These are phyloP conservation scores for Echinops telfairi DNA, from an alignment of 2,113 vertebrate species.

Conservation along the genomic window DNA sequence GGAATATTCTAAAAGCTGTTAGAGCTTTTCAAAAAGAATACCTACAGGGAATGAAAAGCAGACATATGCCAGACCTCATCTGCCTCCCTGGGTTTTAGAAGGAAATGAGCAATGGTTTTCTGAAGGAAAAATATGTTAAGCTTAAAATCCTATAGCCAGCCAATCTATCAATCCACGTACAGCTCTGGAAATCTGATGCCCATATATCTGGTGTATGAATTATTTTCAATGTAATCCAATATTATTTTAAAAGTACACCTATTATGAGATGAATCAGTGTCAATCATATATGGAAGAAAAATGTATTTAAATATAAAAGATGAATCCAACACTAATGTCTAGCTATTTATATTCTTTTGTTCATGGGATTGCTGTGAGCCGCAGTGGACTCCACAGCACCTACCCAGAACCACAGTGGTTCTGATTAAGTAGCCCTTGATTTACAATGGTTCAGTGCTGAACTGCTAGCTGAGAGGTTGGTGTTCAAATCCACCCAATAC, in stretches of 20 bases:
- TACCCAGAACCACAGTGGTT: neutral
- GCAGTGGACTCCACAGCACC: neutral
- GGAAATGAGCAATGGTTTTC: neutral
- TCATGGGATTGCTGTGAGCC: neutral
- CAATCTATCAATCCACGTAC: conserved; percentile 30
- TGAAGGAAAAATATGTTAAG: conserved; percentile 44
- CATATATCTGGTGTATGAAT: neutral
- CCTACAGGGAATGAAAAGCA: neutral
- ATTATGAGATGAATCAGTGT: neutral
- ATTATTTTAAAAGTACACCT: neutral
- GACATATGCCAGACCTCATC: neutral
- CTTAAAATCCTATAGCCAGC: neutral
- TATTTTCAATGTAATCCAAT: neutral
- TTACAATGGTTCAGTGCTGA: no score
- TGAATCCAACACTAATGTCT: no score
- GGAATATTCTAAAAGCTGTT: conserved; percentile 49
- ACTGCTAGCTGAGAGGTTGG: no score
- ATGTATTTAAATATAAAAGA: neutral
- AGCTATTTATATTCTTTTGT: no score
- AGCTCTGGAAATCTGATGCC: neutral
- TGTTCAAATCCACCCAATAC: no score
- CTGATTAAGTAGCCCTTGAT: neutral
- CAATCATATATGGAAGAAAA: neutral
- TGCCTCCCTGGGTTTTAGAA: neutral
- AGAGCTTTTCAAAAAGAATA: neutral